Base-by-base conservation (phyloP, 2,888 invertebrate genomes). In the Drosophila acutilabella region DNA sequence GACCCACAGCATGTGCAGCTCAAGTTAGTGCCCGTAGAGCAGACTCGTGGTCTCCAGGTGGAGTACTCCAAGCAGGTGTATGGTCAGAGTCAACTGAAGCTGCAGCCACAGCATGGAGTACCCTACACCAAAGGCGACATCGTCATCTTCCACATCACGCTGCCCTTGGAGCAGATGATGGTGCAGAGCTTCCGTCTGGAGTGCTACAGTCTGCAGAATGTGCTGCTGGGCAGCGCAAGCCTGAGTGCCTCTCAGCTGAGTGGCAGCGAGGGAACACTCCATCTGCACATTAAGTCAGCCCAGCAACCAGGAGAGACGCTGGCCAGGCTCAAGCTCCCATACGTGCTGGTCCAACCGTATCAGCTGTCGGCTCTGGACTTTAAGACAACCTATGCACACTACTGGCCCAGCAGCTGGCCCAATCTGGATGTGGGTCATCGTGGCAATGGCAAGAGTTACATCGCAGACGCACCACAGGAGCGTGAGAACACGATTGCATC, bases 401-500 rank as follows among this genome's bases (percentile, higher is more conserved):
- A 97, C 90, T 98, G 98, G 98, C 96, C 96, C 81, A 95, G 95
- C 54, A 94, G 95, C 40, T 96, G 97, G 95, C 95, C 95, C 20
- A 97, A 97, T 0, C 92, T 99, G 58, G 98, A 99, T 93, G 97
- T 99, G 51, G 99, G 99, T 0, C 99, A 99, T 91, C 94, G 99
- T 58, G 99, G 99, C 14, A 95, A 97, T 58, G 99, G 99, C 56
- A 96, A 96, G 67, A 98, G 98, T 78, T 98, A 97, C 91, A 89
- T 89, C 23, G 80, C 80, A 94, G 93, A 93, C 92, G 95, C 96
- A 89, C 96, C 98, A 57, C 94, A 97, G 7, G 84, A 90, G 60
- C 80, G 79, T 79, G 99, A 99, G 93, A 99, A 99, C 92, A 99
- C 99, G 10, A 95, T 99, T 85, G 97, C 98, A 59, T 99, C 99